Evolutionary conservation across 2,113 vertebrate species (phyloP).

Genomic region (Sigmodon hispidus): DNA sequence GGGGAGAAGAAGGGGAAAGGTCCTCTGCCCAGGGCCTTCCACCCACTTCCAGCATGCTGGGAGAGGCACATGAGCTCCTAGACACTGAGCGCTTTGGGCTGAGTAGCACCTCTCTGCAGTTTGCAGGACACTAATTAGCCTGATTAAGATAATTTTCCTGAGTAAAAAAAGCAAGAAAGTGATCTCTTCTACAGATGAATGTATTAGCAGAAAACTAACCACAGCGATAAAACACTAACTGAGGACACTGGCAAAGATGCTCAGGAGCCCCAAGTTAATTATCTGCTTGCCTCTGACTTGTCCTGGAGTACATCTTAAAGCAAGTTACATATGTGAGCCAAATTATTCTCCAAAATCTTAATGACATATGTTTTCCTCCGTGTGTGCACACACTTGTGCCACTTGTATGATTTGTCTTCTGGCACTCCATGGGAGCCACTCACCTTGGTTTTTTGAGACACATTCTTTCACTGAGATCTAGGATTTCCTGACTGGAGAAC

Average conservation of each 20-base stretch:
- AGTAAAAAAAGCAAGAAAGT: too few relatives aligned
- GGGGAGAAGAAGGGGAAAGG: too few relatives aligned
- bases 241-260: neutral
- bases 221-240: neutral
- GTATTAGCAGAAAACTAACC: slow-evolving; percentile 5
- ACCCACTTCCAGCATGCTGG: neutral
- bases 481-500: neutral
- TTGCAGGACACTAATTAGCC: neutral
- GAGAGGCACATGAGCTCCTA: neutral
- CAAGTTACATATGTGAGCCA: neutral
- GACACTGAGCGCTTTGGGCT: neutral
- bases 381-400: too few relatives aligned
- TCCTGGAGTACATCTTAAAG: neutral
- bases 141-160: neutral
- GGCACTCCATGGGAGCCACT: neutral
- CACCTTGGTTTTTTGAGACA: neutral
- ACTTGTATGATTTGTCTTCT: neutral
- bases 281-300: neutral
- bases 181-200: neutral
- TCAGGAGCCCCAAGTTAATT: neutral
- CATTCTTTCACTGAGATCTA: neutral
- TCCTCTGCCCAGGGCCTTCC: neutral
- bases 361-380: neutral
- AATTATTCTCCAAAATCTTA: neutral
- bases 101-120: neutral